Conservation (phyloP, 1,140 invertebrate species). For the Dolichoris vasculosae region DNA sequence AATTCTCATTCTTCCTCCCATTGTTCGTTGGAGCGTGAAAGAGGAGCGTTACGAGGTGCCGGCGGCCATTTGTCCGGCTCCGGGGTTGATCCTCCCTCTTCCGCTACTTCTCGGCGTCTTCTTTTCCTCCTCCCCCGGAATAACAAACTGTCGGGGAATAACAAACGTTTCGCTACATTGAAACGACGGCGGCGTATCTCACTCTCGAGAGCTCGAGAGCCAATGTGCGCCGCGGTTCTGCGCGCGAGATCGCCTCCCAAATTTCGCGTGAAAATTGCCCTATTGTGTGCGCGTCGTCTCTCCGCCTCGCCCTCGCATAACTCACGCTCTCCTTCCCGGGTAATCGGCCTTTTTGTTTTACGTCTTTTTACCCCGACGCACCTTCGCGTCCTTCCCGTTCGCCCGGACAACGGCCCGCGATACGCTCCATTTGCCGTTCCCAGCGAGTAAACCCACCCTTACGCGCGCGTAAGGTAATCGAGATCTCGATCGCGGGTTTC, state of each 20-base stretch:
- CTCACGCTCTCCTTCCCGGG: constrained; percentile 45
- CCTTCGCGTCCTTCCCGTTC: constrained; percentile 28
- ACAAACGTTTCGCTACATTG: constrained; percentile 74
- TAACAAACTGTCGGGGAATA: constrained; percentile 66
- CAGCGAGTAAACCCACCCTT: background rate
- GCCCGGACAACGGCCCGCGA: constrained; percentile 18
- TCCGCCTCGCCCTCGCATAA: constrained; percentile 51
- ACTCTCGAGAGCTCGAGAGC: constrained; percentile 51
- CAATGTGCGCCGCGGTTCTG: constrained; percentile 8
- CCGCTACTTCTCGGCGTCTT: background rate
- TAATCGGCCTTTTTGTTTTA: constrained; percentile 67
- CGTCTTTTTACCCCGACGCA: constrained; percentile 60
- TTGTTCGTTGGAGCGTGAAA: constrained; percentile 34
- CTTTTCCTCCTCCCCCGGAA: constrained; percentile 53
- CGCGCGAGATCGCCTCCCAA: constrained; percentile 72
- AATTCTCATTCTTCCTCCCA: constrained; percentile 19
- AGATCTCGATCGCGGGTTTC: background rate
- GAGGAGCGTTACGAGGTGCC: constrained; percentile 2
- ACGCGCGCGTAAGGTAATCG: background rate
- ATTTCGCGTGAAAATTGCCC: constrained; percentile 76
- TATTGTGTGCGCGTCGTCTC: constrained; percentile 65
- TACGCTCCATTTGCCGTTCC: constrained; percentile 30
- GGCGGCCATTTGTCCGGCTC: constrained; percentile 47
- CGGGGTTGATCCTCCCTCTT: constrained; percentile 22
- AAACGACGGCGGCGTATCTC: constrained; percentile 72